phyloP scores from a whole-genome alignment of 2,888 invertebrate species.

The Hedya salicella region DNA sequence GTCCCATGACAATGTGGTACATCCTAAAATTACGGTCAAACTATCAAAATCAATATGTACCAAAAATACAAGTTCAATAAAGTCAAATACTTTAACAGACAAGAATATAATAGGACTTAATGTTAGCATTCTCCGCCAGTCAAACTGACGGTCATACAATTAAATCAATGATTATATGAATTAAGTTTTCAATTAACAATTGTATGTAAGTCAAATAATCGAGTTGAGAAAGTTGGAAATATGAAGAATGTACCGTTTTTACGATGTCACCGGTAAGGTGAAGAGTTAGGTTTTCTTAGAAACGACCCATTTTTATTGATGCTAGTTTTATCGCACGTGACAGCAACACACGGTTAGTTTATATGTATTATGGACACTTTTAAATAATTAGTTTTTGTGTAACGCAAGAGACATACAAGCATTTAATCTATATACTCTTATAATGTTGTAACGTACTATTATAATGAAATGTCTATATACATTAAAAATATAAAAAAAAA shows the following conservation, averaged over 20 bases:
- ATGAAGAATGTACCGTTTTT: slow-evolving; percentile 14
- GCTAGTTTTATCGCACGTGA: too few relatives aligned
- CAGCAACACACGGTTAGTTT: too few relatives aligned
- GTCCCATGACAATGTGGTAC: too few relatives aligned
- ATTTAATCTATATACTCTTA: too few relatives aligned
- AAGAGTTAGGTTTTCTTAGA: background rate
- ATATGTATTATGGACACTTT: too few relatives aligned
- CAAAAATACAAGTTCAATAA: background rate
- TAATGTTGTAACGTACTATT: too few relatives aligned
- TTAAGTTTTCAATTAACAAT: slow-evolving; percentile 25
- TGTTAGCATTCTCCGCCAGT: background rate
- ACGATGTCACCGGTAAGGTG: background rate
- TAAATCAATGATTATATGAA: background rate
- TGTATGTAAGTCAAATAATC: slow-evolving; percentile 17
- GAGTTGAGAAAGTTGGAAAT: slow-evolving; percentile 31
- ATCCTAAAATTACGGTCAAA: background rate
- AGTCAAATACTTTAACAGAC: background rate
- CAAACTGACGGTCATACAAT: background rate
- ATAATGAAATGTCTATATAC: too few relatives aligned
- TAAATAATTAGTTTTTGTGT: too few relatives aligned
- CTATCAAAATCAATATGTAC: background rate
- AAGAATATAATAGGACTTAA: background rate
- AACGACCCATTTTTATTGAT: background rate
- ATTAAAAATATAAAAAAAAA: too few relatives aligned
- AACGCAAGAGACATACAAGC: too few relatives aligned